Evolutionary conservation across 1,140 invertebrate species (phyloP), one percentile per base, ranked within the genome.

Genomic region (Cyphomyrmex costatus): DNA sequence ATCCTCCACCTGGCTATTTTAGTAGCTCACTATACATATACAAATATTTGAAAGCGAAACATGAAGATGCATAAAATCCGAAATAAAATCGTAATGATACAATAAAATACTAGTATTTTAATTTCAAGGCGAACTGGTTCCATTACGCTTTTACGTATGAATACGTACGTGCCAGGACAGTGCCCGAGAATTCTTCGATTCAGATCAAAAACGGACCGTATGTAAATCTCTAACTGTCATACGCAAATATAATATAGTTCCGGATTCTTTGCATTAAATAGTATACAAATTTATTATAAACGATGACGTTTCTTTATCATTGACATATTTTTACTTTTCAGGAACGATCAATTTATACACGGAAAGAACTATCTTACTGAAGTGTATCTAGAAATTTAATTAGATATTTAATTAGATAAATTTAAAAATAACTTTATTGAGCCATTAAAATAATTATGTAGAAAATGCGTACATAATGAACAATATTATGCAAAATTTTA

Each of bases 21-120:
- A 21, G 36, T 42, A 30, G 21, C 10, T 61, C 53, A 24, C 24
- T 4, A 16, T 33, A 71, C 24, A 14, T 60, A 27, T 14, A 19
- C 36, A 83, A 82, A 82, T 74, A 83, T 83, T 82, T 60, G 24
- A 24, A 24, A 82, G 4, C 14, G 51, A 7, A 10, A 58, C 7
- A 7, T 42, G 33, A 73, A n/a, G 19, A 21, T 42, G 24, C 65
- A 60, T 46, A 46, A 66, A 79, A 79, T 46, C 30, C 2, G 21
- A 36, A 66, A 60, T 46, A 46, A 66, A 79, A 79, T 46, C 30
- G 4, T 33, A 36, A 66, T 58, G 19, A 56, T 6, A 46, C 3
- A 60, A 12, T 46, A 82, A 30, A n/a, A 60, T 4, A 3, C 2
- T 53, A n/a, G n/a, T n/a, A 56, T 53, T 73, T 60, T 2, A 3